Conservation (phyloP, 2,888 invertebrate species). For the Drosophila limbata region DNA sequence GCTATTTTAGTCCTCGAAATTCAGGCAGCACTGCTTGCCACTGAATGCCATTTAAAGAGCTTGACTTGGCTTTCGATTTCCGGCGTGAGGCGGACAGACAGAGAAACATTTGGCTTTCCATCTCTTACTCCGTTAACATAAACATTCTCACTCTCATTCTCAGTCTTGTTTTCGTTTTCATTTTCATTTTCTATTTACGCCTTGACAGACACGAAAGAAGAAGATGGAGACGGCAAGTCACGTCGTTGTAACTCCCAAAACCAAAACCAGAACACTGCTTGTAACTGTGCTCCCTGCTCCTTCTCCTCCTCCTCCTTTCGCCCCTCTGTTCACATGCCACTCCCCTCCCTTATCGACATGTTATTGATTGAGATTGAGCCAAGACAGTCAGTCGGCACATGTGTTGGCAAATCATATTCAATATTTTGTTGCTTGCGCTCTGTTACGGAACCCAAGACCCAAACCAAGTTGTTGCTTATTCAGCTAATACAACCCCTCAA, state of each 20-base stretch:
- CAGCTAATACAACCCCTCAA: background rate
- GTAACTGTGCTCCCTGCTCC: slow-evolving; percentile 9
- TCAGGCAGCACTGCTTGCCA: background rate
- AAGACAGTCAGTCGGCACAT: slow-evolving; percentile 45
- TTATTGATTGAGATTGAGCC: slow-evolving; percentile 61
- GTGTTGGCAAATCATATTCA: slow-evolving; percentile 78
- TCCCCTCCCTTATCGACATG: slow-evolving; percentile 8
- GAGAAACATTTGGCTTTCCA: slow-evolving; percentile 21
- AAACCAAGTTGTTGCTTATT: slow-evolving; percentile 3
- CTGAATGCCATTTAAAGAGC: slow-evolving; percentile 48
- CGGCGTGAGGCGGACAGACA: slow-evolving; percentile 5
- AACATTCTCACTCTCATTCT: slow-evolving; percentile 4
- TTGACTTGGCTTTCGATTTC: slow-evolving; percentile 53
- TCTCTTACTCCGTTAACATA: slow-evolving; percentile 15
- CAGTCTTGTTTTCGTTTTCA: slow-evolving; percentile 38
- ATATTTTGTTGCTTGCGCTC: slow-evolving; percentile 76
- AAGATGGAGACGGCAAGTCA: slow-evolving; percentile 62
- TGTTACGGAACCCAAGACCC: slow-evolving; percentile 11
- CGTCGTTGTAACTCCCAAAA: slow-evolving; percentile 43
- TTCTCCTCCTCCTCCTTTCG: background rate
- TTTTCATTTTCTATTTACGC: slow-evolving; percentile 67
- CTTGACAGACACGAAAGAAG: slow-evolving; percentile 36
- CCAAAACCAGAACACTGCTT: slow-evolving; percentile 28
- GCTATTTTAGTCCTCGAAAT: background rate
- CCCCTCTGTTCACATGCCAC: background rate